Evolutionary conservation across 2,797 vertebrate species (phyloP).

Genomic region (Uromys caudimaculatus): DNA sequence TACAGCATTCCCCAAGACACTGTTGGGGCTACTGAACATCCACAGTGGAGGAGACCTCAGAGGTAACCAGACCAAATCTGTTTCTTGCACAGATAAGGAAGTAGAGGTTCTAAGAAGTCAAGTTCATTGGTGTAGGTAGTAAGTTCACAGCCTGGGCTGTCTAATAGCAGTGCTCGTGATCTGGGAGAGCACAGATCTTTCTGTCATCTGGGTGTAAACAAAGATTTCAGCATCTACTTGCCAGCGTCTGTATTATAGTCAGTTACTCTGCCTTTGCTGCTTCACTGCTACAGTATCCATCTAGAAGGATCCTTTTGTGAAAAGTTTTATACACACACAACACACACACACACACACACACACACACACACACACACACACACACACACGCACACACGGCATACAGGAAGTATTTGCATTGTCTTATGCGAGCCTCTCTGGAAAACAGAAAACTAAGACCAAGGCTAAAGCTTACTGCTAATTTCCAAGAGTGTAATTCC

Average conservation of each 20-base stretch:
- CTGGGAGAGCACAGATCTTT: background rate
- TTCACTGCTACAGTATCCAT: background rate
- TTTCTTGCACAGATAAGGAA: background rate
- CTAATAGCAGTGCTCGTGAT: background rate
- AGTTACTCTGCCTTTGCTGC: background rate
- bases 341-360: background rate
- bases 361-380: background rate
- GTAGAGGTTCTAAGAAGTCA: background rate
- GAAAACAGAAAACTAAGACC: background rate
- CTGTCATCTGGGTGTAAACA: background rate
- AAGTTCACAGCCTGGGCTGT: background rate
- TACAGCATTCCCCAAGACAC: background rate
- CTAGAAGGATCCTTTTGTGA: background rate
- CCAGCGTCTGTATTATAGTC: background rate
- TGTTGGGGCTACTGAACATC: background rate
- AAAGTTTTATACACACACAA: background rate
- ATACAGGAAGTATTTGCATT: background rate
- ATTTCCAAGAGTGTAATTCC: background rate
- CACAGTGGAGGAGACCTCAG: background rate
- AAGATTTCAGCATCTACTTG: background rate
- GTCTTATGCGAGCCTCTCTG: background rate
- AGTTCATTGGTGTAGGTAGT: background rate
- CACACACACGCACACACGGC: background rate
- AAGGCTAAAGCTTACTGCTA: background rate
- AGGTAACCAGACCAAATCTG: background rate